phyloP scores from a whole-genome alignment of 2,888 invertebrate genomes.

The Microplitis manilae region DNA sequence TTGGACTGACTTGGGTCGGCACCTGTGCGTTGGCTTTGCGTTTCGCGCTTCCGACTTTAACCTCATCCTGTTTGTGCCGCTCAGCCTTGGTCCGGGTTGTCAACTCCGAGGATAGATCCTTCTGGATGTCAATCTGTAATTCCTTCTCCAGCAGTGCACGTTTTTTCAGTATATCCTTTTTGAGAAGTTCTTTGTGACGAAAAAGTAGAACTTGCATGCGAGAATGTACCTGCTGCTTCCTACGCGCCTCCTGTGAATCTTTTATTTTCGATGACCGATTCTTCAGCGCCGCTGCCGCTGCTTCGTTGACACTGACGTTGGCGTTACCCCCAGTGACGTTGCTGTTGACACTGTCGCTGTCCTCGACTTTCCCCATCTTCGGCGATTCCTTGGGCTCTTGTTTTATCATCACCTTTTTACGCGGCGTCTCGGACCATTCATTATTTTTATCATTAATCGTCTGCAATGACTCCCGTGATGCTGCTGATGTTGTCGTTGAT shows the following conservation, averaged over 20 bases:
- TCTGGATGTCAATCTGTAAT: slow-evolving; percentile 91
- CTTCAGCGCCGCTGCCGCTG: slow-evolving; percentile 53
- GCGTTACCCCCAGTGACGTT: neutral
- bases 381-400: slow-evolving; percentile 54
- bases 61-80: slow-evolving; percentile 80
- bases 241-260: slow-evolving; percentile 73
- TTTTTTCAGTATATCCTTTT: slow-evolving; percentile 94
- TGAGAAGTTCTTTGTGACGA: slow-evolving; percentile 92
- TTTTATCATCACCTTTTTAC: slow-evolving; percentile 63
- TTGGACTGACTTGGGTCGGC: slow-evolving; percentile 67
- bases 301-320: neutral
- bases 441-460: slow-evolving; percentile 55
- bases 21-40: slow-evolving; percentile 73
- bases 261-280: slow-evolving; percentile 68
- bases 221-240: slow-evolving; percentile 73
- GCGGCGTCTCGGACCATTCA: slow-evolving; percentile 61
- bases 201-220: slow-evolving; percentile 83
- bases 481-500: slow-evolving; percentile 59
- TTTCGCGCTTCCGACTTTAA: slow-evolving; percentile 76
- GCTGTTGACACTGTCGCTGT: slow-evolving; percentile 8
- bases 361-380: slow-evolving; percentile 39
- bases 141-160: slow-evolving; percentile 90
- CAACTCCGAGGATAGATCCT: slow-evolving; percentile 83
- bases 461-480: slow-evolving; percentile 42
- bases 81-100: slow-evolving; percentile 82